Evolutionary conservation across 2,797 vertebrate species (phyloP).

Genomic region (Rhadinocentrus ornatus): DNA sequence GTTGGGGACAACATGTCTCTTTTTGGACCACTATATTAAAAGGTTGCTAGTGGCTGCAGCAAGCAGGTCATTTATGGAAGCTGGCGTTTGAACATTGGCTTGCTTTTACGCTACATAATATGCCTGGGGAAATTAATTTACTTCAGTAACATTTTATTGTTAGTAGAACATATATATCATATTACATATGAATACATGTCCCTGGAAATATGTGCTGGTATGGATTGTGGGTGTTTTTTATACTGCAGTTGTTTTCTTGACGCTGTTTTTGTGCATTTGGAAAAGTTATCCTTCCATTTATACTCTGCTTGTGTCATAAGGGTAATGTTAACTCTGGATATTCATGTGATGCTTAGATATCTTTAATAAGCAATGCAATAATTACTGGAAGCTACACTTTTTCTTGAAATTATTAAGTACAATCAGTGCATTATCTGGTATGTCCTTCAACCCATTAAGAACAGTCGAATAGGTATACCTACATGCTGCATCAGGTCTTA

Average conservation of each 20-base stretch:
- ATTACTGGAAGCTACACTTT: not conserved
- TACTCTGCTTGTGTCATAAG: not conserved
- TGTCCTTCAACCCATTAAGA: not conserved
- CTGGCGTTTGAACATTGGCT: constrained; percentile 31
- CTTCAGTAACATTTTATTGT: constrained; percentile 24
- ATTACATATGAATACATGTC: not conserved
- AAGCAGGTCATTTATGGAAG: constrained; percentile 13
- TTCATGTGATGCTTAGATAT: not conserved
- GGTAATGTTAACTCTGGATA: not conserved
- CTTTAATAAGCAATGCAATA: not conserved
- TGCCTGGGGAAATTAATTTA: constrained; percentile 38
- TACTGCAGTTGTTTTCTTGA: not conserved
- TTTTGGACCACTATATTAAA: not conserved
- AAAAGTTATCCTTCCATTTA: not conserved
- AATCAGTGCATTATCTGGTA: not conserved
- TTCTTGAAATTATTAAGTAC: not conserved
- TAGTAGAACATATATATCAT: not conserved
- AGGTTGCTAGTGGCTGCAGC: constrained; percentile 12
- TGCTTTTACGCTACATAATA: constrained; percentile 37
- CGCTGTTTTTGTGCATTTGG: not conserved
- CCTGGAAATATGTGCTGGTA: not conserved
- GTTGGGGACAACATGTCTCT: not conserved
- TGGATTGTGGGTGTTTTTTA: not conserved
- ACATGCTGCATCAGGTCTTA: not conserved
- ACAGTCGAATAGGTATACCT: not conserved